phyloP scores from a whole-genome alignment of 2,113 vertebrate genomes.

The Puma concolor region DNA sequence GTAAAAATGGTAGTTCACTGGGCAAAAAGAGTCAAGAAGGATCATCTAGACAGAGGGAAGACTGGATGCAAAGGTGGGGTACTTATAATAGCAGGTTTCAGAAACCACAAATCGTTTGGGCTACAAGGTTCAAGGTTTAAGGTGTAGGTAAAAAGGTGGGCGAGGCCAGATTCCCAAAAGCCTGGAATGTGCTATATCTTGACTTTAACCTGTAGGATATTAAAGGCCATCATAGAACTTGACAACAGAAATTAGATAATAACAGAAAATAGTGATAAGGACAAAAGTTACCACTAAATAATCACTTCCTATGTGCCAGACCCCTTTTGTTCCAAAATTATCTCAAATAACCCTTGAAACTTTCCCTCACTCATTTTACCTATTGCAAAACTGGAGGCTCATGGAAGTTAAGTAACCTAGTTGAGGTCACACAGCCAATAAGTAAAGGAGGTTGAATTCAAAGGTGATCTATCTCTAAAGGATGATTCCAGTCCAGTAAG shows the following conservation, averaged over 20 bases:
- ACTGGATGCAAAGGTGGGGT: neutral
- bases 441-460: neutral
- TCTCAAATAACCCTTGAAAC: neutral
- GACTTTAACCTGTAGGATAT: neutral
- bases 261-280: neutral
- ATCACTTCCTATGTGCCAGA: neutral
- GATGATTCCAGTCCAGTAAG: neutral
- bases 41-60: neutral
- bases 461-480: neutral
- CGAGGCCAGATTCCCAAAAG: neutral
- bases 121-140: neutral
- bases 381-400: neutral
- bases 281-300: neutral
- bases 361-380: neutral
- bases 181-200: neutral
- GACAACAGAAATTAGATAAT: neutral
- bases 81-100: neutral
- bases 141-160: neutral
- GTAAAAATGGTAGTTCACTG: neutral
- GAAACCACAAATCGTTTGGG: neutral
- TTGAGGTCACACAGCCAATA: neutral
- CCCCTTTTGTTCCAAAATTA: neutral
- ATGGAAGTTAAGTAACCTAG: neutral
- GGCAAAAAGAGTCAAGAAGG: conserved; percentile 16
- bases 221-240: neutral